Percentiles rank a stretch among this genome's conserved stretches.
Evolutionary conservation across 2,113 vertebrate species (phyloP).

Genomic region (Morone saxatilis): DNA sequence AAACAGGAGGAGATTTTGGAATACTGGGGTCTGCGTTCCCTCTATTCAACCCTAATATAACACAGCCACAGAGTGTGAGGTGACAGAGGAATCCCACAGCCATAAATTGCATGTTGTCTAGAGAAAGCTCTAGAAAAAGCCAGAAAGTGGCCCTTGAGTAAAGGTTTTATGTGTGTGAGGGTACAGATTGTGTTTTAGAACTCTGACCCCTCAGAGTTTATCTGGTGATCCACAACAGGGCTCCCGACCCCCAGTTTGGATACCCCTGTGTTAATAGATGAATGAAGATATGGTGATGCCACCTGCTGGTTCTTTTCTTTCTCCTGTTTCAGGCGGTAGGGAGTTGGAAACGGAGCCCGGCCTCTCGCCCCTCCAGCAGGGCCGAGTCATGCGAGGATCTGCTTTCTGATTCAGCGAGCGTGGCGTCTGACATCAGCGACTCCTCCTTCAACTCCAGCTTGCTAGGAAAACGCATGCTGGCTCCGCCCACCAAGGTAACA

Average conservation of each 20-base stretch:
- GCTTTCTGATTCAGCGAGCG: slow-evolving; percentile 81
- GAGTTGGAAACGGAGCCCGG: slow-evolving; percentile 64
- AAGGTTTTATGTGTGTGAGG: no score
- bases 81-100: no score
- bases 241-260: background rate
- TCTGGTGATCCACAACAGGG: background rate
- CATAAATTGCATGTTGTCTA: no score
- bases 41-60: no score
- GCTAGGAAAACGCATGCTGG: slow-evolving; percentile 73
- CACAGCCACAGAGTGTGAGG: no score
- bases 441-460: slow-evolving; percentile 78
- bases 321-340: slow-evolving; percentile 29
- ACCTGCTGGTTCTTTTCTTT: background rate
- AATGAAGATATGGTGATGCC: background rate
- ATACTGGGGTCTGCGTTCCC: no score
- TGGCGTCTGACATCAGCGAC: slow-evolving; percentile 81
- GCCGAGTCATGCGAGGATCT: slow-evolving; percentile 80
- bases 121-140: no score
- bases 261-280: background rate
- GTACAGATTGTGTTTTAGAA: background rate
- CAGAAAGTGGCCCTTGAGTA: no score
- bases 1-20: no score
- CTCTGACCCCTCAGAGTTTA: background rate
- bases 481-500: slow-evolving; percentile 86
- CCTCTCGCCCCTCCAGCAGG: slow-evolving; percentile 57